Evolutionary conservation across 2,797 vertebrate species (phyloP).

Genomic region (Oreonectes daqikongensis): DNA sequence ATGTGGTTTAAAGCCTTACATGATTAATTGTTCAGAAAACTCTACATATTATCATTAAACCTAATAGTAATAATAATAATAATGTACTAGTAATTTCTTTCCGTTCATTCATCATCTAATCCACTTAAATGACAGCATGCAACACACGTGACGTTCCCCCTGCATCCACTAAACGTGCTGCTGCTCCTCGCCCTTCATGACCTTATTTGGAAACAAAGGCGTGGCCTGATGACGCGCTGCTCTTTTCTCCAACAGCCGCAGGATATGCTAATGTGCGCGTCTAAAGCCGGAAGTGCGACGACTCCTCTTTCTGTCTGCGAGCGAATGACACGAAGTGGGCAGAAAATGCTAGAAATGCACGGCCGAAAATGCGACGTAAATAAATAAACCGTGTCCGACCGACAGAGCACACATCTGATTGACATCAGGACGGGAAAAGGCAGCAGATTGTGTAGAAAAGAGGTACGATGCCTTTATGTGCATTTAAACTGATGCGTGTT

Average conservation of each 20-base stretch:
- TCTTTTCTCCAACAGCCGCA: constrained; percentile 11
- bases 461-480: constrained; percentile 57
- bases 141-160: not conserved
- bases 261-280: constrained; percentile 10
- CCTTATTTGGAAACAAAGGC: constrained; percentile 1
- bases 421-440: not conserved
- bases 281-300: constrained; percentile 37
- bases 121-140: not conserved
- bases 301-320: constrained; percentile 8
- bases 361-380: constrained; percentile 31
- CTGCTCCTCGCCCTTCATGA: accelerated
- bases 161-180: not conserved
- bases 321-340: constrained; percentile 3
- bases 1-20: too few species aligned
- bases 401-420: constrained; percentile 38
- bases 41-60: too few species aligned
- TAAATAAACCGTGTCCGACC: constrained; percentile 36
- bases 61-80: too few species aligned
- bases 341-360: constrained; percentile 43
- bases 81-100: not conserved
- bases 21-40: too few species aligned
- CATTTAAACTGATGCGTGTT: constrained; percentile 17
- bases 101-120: not conserved
- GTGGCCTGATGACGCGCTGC: not conserved
- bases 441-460: constrained; percentile 11